Base-by-base conservation (phyloP, 2,113 vertebrate species). In the Pseudorectes ferrugineus region DNA sequence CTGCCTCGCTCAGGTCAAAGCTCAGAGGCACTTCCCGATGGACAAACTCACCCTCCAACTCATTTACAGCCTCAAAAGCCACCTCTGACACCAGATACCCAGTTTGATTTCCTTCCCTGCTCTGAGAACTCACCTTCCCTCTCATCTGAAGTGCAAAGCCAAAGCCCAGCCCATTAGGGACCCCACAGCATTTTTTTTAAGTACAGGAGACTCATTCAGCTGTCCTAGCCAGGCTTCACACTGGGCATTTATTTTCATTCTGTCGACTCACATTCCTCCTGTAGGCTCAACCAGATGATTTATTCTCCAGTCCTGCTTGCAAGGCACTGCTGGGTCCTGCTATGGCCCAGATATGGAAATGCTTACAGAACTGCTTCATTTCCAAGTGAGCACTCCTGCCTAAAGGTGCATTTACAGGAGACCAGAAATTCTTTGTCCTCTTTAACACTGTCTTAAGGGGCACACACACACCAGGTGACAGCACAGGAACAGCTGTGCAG, bases 191-290 rank as follows among this genome's bases (percentile, higher is more conserved):
- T 9, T 77, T 84, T 54, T 91, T 95, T 88, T 8, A 71, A 88
- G 76, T 80, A 62, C 78, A 95, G 74, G 55, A 84, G 78, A 33
- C 62, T 91, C 89, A 63, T 82, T 95, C 90, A 88, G 90, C 89
- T 96, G 59, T 90, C 88, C 93, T 59, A 92, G 89, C 79, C 96
- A 96, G 85, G 92, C 62, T 89, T 92, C 95, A 96, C 88, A 88
- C 88, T 67, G 82, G 78, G 92, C 85, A 89, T 88, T 94, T 96
- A 90, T 94, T 96, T 96, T 95, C 93, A 94, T 95, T 95, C 94
- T 95, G 91, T 95, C 35, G 26, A 70, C 92, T 93, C 92, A 66
- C 85, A 90, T 92, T 95, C 78, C 82, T 95, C 67, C 92, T 83
- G 94, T 73, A 94, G 62, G 52, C 66, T 93, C 92, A 93, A 85